These are phyloP conservation scores for Corythoichthys haematopterus DNA, from an alignment of 2,113 vertebrate genomes.

Conservation along the genomic window DNA sequence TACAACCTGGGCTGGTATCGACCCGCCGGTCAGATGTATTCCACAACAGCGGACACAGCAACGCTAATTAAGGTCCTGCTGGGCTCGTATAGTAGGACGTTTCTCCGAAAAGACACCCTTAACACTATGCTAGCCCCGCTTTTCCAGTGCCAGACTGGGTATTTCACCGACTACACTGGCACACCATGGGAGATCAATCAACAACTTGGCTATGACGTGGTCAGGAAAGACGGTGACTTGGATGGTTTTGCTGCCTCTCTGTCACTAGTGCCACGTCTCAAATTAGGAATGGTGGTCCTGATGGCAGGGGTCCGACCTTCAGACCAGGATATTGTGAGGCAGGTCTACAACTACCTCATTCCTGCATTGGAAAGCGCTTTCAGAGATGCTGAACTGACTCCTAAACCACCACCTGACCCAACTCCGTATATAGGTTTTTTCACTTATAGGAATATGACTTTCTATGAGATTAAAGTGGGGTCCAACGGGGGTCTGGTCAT, in stretches of 20 bases:
- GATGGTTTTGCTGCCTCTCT: constrained; percentile 85
- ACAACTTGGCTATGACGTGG: constrained; percentile 78
- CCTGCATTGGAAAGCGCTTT: constrained; percentile 80
- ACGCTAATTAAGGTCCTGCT: constrained; percentile 81
- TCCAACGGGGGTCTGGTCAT: constrained; percentile 76
- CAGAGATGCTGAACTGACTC: constrained; percentile 68
- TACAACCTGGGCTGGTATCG: constrained; percentile 90
- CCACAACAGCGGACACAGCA: constrained; percentile 83
- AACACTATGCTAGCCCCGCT: constrained; percentile 82
- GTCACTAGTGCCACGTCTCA: constrained; percentile 81
- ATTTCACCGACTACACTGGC: constrained; percentile 84
- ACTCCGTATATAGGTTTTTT: constrained; percentile 82
- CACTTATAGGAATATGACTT: constrained; percentile 85
- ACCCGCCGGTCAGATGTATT: constrained; percentile 91
- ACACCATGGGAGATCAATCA: constrained; percentile 89
- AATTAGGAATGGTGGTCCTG: constrained; percentile 80
- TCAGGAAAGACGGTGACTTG: constrained; percentile 86
- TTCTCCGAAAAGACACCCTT: constrained; percentile 77
- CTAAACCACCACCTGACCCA: constrained; percentile 74
- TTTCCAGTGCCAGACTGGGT: constrained; percentile 75
- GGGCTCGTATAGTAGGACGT: constrained; percentile 61
- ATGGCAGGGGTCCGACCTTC: constrained; percentile 82
- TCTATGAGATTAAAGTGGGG: constrained; percentile 82
- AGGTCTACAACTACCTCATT: constrained; percentile 75
- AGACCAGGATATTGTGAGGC: constrained; percentile 71